A percentile compares a stretch with the other conserved stretches of the same genome.
phyloP scores from a whole-genome alignment of 1,140 invertebrate species.

The Ylistrum balloti region DNA sequence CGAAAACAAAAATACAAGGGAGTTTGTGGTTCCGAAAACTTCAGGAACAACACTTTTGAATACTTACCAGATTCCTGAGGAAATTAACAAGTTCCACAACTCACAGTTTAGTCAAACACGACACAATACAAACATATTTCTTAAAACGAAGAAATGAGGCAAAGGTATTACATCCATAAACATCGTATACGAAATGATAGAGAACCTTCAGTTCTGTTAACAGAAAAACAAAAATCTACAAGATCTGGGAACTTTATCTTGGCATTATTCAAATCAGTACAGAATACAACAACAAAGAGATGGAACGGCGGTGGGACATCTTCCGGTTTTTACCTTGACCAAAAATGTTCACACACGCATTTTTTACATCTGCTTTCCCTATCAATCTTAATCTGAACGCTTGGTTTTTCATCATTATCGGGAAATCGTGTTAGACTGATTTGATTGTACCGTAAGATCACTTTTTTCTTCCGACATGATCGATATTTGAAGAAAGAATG shows the following conservation, averaged over 20 bases:
- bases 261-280: neutral
- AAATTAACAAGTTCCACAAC: neutral
- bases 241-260: neutral
- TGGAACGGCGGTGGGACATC: neutral
- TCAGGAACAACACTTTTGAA: too few relatives aligned
- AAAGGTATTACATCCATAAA: neutral
- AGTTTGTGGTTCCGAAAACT: too few relatives aligned
- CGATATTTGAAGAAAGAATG: neutral
- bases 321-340: slow-evolving; percentile 13
- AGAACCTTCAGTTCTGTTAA: neutral
- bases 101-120: neutral
- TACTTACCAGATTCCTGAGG: neutral
- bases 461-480: slow-evolving; percentile 22
- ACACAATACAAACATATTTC: neutral
- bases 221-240: neutral
- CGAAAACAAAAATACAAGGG: too few relatives aligned
- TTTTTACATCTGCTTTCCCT: neutral
- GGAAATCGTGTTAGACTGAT: neutral
- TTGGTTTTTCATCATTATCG: neutral
- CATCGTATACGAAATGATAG: neutral
- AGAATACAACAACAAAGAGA: neutral
- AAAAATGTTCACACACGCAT: slow-evolving; percentile 7
- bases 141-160: neutral
- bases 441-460: slow-evolving; percentile 18
- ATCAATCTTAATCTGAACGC: neutral